These are phyloP conservation scores for Dichetophora obliterata DNA, from an alignment of 2,888 invertebrate species.

Conservation along the genomic window DNA sequence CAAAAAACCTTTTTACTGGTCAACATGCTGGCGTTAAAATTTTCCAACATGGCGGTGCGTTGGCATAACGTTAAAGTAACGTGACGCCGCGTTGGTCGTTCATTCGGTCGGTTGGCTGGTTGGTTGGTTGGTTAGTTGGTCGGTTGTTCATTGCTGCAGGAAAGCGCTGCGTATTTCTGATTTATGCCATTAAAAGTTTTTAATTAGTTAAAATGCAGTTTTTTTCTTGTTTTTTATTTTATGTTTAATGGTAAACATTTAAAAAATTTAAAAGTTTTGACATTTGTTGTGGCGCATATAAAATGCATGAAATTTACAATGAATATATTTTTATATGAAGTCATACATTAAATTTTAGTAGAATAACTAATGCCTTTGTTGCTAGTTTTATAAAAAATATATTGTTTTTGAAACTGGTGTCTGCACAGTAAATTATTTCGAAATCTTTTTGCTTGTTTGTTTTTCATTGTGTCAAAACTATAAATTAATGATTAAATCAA, in stretches of 20 bases:
- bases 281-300: neutral
- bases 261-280: constrained; percentile 1
- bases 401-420: no score
- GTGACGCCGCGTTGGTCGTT: neutral
- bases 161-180: constrained; percentile 8
- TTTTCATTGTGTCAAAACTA: no score
- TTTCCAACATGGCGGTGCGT: neutral
- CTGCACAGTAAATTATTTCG: no score
- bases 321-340: no score
- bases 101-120: neutral
- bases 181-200: constrained; percentile 38
- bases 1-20: constrained; percentile 26
- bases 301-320: neutral
- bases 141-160: neutral
- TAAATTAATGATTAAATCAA: no score
- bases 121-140: neutral
- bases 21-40: constrained; percentile 21
- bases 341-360: no score
- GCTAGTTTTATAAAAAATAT: no score
- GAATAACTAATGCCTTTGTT: no score
- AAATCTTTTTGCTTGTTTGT: no score
- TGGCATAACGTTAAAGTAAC: neutral
- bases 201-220: constrained; percentile 31
- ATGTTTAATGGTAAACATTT: neutral
- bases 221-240: constrained; percentile 1